Conservation (phyloP, 2,888 invertebrate genomes). For the Silvanus unidentatus region DNA sequence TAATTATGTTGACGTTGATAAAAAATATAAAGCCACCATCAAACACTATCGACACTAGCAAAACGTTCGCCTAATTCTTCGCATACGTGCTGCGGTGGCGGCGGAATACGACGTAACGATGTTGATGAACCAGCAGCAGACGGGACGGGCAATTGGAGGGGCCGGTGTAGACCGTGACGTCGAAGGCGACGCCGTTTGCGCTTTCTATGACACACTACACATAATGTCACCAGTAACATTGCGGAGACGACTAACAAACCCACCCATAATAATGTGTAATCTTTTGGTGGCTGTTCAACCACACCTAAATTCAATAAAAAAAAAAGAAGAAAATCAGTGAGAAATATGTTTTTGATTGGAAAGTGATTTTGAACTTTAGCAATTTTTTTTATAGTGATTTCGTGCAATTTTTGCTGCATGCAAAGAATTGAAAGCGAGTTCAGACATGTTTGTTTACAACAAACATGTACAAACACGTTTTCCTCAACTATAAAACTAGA, state of each 20-base stretch:
- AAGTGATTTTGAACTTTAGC: too few species aligned
- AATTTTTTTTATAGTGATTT: too few species aligned
- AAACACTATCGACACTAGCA: constrained; percentile 54
- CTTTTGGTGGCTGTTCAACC: constrained; percentile 38
- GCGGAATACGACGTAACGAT: constrained; percentile 31
- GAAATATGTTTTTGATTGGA: too few species aligned
- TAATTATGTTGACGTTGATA: too few species aligned
- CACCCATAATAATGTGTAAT: constrained; percentile 38
- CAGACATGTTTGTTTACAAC: too few species aligned
- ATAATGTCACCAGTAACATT: constrained; percentile 44
- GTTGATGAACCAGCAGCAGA: constrained; percentile 36
- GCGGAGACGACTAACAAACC: constrained; percentile 45
- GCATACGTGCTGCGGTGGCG: constrained; percentile 49
- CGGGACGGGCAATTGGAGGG: constrained; percentile 38
- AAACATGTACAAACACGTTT: too few species aligned
- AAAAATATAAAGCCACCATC: constrained; percentile 42
- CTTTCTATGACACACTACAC: constrained; percentile 54
- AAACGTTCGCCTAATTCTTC: constrained; percentile 54
- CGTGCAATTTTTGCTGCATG: too few species aligned
- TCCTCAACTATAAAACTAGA: too few species aligned
- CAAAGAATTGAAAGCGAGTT: too few species aligned
- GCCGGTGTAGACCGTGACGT: constrained; percentile 47
- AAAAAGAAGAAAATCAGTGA: not conserved
- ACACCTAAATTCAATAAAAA: constrained; percentile 29
- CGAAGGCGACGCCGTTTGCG: constrained; percentile 44